phyloP scores from a whole-genome alignment of 2,113 vertebrate genomes.

The Globicephala melas region DNA sequence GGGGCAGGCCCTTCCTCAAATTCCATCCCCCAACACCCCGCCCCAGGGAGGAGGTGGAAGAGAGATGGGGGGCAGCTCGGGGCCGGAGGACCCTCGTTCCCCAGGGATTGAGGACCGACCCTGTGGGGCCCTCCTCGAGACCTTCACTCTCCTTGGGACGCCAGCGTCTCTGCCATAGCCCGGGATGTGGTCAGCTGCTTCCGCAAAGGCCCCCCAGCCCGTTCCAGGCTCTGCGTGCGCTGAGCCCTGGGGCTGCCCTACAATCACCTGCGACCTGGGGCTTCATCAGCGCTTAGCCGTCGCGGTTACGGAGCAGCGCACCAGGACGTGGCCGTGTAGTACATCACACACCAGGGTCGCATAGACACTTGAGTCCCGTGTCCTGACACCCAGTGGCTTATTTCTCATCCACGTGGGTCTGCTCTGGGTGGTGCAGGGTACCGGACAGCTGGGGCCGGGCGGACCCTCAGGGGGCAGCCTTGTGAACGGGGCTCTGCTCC shows the following conservation, averaged over 20 bases:
- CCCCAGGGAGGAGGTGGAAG: too few relatives aligned
- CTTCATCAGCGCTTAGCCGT: too few relatives aligned
- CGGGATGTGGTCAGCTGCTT: fast-evolving
- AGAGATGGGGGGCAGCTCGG: too few relatives aligned
- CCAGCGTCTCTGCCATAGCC: neutral
- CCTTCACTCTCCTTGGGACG: neutral
- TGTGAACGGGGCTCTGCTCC: fast-evolving
- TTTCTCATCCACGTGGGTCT: fast-evolving
- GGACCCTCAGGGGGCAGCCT: neutral
- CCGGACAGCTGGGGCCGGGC: neutral
- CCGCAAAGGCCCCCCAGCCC: neutral
- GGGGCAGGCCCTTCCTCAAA: neutral
- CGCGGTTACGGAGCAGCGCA: neutral
- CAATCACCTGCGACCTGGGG: neutral
- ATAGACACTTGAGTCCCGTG: fast-evolving
- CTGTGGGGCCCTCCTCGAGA: neutral
- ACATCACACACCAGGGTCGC: neutral
- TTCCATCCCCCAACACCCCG: neutral
- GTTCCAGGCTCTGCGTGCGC: fast-evolving
- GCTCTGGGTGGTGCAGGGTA: neutral
- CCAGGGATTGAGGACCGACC: neutral
- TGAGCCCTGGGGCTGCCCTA: neutral
- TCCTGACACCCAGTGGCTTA: neutral
- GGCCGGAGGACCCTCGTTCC: neutral
- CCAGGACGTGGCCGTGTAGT: fast-evolving